These are phyloP conservation scores for Pegoplata infirma DNA, from an alignment of 2,888 invertebrate genomes.

Conservation along the genomic window DNA sequence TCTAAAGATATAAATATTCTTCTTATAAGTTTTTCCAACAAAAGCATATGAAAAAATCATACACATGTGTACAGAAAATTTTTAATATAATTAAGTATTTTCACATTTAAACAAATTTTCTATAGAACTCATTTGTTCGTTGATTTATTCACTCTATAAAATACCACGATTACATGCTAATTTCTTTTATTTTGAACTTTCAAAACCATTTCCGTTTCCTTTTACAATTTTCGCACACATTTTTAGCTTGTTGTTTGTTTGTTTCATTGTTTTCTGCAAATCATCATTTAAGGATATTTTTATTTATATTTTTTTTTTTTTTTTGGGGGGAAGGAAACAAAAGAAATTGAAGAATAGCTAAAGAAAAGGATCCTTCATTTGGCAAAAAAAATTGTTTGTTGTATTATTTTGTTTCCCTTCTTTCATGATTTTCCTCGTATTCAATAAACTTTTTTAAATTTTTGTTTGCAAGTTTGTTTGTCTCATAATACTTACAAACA, in stretches of 20 bases:
- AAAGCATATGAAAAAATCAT: too few species aligned
- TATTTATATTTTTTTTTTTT: not conserved
- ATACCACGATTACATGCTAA: slow-evolving; percentile 4
- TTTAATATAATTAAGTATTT: slow-evolving; percentile 30
- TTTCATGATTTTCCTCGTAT: not conserved
- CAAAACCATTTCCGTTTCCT: slow-evolving; percentile 38
- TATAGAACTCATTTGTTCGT: slow-evolving; percentile 25
- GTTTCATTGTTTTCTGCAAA: slow-evolving; percentile 16
- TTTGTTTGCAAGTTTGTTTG: not conserved
- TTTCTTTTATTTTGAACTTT: slow-evolving; percentile 27
- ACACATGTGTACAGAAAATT: not conserved
- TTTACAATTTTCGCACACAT: not conserved
- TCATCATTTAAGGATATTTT: not conserved
- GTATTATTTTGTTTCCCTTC: not conserved
- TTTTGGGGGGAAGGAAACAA: not conserved
- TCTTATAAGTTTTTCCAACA: too few species aligned
- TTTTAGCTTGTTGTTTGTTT: not conserved
- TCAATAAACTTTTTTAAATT: slow-evolving; percentile 24
- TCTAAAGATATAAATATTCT: not conserved
- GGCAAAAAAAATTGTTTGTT: slow-evolving; percentile 17
- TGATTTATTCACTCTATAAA: slow-evolving; percentile 9
- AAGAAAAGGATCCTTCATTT: not conserved
- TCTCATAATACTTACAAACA: not conserved
- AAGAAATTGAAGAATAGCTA: not conserved
- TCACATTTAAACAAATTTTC: too few species aligned